Conservation (phyloP, 1,140 invertebrate genomes). For the Drosophila jambulina region DNA sequence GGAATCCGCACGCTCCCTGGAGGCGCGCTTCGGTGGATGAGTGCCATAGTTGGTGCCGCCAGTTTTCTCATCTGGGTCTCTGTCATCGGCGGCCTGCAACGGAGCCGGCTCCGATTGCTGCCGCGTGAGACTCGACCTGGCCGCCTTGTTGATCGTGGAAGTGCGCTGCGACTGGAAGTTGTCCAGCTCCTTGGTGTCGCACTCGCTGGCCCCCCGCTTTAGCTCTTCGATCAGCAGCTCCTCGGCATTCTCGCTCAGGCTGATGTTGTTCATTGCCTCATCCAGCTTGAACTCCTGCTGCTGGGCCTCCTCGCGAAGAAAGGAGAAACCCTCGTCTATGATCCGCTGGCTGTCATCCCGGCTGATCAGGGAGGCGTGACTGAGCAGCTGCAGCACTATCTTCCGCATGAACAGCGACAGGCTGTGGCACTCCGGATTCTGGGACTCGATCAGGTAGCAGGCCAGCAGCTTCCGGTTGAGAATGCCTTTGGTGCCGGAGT, state of each 20-base stretch:
- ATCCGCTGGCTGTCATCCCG: constrained; percentile 77
- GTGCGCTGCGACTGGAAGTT: constrained; percentile 69
- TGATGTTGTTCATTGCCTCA: constrained; percentile 81
- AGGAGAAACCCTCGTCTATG: constrained; percentile 80
- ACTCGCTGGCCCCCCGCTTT: constrained; percentile 64
- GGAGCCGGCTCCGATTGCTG: constrained; percentile 81
- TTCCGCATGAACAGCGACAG: constrained; percentile 94
- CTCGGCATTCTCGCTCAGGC: constrained; percentile 77
- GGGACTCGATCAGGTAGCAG: constrained; percentile 90
- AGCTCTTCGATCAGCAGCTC: constrained; percentile 81
- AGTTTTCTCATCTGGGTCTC: constrained; percentile 40
- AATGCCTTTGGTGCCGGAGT: constrained; percentile 84
- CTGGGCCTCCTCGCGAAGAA: constrained; percentile 75
- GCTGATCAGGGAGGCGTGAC: constrained; percentile 86
- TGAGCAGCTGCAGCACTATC: constrained; percentile 92
- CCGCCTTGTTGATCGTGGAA: constrained; percentile 65
- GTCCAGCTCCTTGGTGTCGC: constrained; percentile 63
- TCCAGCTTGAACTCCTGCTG: constrained; percentile 81
- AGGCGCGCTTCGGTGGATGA: constrained; percentile 73
- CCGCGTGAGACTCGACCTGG: constrained; percentile 60
- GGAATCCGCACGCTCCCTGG: constrained; percentile 46
- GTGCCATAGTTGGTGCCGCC: constrained; percentile 65
- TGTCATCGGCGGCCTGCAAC: constrained; percentile 5
- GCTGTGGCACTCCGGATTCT: constrained; percentile 86
- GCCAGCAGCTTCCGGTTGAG: constrained; percentile 92